Percentiles rank a stretch among this genome's conserved stretches.
Evolutionary conservation across 2,797 vertebrate genomes (phyloP).

Genomic region (Hephaestus fuliginosus): DNA sequence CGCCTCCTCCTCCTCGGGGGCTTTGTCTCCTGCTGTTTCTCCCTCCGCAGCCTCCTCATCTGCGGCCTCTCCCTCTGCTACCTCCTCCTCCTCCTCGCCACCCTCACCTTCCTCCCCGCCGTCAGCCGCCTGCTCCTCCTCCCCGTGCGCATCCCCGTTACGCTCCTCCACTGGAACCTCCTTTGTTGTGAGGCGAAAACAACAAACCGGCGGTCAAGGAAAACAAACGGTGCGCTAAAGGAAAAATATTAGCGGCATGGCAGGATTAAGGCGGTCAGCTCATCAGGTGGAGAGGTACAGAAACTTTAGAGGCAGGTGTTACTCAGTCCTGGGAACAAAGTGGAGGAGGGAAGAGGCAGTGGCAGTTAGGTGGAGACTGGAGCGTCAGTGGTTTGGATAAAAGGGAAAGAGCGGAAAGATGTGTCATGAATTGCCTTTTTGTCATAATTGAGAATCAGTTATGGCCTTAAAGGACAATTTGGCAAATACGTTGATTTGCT

Average conservation of each 20-base stretch:
- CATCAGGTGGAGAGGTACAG: constrained; percentile 26
- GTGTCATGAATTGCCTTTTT: background rate
- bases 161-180: constrained; percentile 75
- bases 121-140: constrained; percentile 59
- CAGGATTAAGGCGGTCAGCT: background rate
- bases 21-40: constrained; percentile 53
- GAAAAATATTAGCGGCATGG: background rate
- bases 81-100: constrained; percentile 37
- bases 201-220: constrained; percentile 54
- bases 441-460: background rate
- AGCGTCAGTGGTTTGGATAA: constrained; percentile 1
- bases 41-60: constrained; percentile 51
- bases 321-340: constrained; percentile 24
- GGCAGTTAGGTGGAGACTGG: constrained; percentile 11
- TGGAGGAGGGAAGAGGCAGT: constrained; percentile 1
- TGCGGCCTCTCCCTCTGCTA: constrained; percentile 33
- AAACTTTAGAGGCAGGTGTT: constrained; percentile 16
- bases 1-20: constrained; percentile 49
- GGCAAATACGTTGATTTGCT: background rate
- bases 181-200: constrained; percentile 72
- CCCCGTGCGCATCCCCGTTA: constrained; percentile 73
- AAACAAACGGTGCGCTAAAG: constrained; percentile 25
- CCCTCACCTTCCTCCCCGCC: constrained; percentile 55
- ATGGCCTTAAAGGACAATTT: too few relatives aligned
- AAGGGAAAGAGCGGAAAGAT: background rate